Conservation (phyloP, 2,797 vertebrate species). For the Pangasius larnaudii region DNA sequence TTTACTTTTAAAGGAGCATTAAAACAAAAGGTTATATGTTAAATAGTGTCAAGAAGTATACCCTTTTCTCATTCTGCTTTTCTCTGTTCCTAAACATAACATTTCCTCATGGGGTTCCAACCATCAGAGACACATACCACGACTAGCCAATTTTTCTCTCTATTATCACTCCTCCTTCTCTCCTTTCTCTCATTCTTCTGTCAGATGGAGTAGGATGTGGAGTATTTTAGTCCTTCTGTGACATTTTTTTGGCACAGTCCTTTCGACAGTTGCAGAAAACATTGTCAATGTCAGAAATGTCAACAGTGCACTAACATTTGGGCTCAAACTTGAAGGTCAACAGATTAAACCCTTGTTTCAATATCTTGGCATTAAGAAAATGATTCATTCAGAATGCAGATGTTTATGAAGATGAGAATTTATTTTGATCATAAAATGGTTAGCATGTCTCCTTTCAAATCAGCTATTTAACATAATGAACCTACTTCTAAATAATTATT, state of each 20-base stretch:
- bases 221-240: background rate
- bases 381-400: background rate
- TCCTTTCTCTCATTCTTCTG: background rate
- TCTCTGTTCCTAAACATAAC: constrained; percentile 74
- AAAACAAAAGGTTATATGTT: constrained; percentile 83
- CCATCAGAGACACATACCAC: constrained; percentile 44
- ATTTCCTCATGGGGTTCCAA: constrained; percentile 73
- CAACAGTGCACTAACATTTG: background rate
- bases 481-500: background rate
- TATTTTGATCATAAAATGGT: background rate
- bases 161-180: constrained; percentile 6
- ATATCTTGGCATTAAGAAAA: background rate
- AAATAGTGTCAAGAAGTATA: constrained; percentile 83
- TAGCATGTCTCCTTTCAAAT: background rate
- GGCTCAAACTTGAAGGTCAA: background rate
- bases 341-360: background rate
- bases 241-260: background rate
- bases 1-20: constrained; percentile 64
- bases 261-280: background rate
- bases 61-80: constrained; percentile 74
- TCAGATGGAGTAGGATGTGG: background rate
- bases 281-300: background rate
- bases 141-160: constrained; percentile 61
- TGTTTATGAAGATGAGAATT: background rate
- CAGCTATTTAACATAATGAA: background rate